Conservation (phyloP, 2,113 vertebrate genomes). For the Syrrhaptes paradoxus region DNA sequence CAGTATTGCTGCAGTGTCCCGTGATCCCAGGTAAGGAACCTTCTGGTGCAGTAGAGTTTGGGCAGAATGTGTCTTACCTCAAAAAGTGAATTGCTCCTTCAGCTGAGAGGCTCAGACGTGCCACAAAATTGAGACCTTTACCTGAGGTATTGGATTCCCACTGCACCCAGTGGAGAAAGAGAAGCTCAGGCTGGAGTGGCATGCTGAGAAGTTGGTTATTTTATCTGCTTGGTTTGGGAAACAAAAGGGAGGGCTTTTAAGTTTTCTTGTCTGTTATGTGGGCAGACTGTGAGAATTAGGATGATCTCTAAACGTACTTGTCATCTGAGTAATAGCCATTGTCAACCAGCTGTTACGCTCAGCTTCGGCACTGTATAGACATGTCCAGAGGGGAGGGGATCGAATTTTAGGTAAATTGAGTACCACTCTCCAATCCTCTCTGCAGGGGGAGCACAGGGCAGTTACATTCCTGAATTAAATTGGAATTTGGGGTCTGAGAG, state of each 20-base stretch:
- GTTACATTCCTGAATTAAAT: background rate
- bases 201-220: background rate
- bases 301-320: background rate
- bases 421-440: background rate
- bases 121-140: background rate
- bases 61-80: background rate
- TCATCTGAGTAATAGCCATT: background rate
- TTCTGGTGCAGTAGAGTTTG: background rate
- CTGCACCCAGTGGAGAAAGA: background rate
- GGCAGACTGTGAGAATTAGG: background rate
- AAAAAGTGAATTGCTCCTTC: background rate
- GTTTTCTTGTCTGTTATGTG: background rate
- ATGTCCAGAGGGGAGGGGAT: background rate
- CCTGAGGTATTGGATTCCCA: background rate
- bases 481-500: rapidly evolving
- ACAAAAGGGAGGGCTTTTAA: background rate
- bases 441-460: background rate
- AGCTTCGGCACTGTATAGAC: background rate
- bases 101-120: background rate
- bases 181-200: background rate
- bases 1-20: background rate
- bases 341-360: background rate
- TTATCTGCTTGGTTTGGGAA: background rate
- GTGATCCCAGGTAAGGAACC: background rate
- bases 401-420: background rate